Base-by-base conservation (phyloP, 2,888 invertebrate species). In the Anthophora plumipes region DNA sequence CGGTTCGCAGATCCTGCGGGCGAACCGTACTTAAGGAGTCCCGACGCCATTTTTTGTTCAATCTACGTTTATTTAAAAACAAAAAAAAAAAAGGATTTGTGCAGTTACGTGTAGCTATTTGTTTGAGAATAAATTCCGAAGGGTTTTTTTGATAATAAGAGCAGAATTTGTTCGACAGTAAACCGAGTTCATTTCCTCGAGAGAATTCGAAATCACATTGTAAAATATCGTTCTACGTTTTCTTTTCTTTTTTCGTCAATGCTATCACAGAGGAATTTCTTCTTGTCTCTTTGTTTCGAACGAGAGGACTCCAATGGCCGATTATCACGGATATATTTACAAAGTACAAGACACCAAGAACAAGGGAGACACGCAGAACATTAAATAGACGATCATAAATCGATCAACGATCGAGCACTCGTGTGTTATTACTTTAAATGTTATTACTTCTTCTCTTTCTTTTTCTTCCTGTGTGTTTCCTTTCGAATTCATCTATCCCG, bases 331-430 rank as follows among this genome's bases (percentile, higher is more conserved):
- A 20, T 17, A 9, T 73, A 69, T 84, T 71, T 74, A 70, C 70
- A 78, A n/a, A 37, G 43, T 61, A 82, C 71, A 73, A 83, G 84
- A 89, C 85, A 88, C 74, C 84, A 72, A 88, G 82, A 87, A 87
- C 85, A 77, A 88, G 83, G 88, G 84, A n/a, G n/a, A 90, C 84
- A 88, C 86, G 86, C 78, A 84, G 85, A 85, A 88, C 85, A 85
- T 83, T 76, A 83, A 86, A 80, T 74, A 78, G 80, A 81, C 72
- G 85, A 87, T 80, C 67, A 74, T 52, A 41, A 55, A 41, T 63
- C 72, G 88, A 82, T 85, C 76, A 74, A 81, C 71, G 81, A 85
- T 86, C 82, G 74, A 82, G 84, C 84, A 76, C 82, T 77, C 76
- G 85, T 60, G 60, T 37, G 63, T 75, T 46, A 14, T 68, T 8